phyloP scores from a whole-genome alignment of 2,888 invertebrate genomes.

The Xestia xanthographa region DNA sequence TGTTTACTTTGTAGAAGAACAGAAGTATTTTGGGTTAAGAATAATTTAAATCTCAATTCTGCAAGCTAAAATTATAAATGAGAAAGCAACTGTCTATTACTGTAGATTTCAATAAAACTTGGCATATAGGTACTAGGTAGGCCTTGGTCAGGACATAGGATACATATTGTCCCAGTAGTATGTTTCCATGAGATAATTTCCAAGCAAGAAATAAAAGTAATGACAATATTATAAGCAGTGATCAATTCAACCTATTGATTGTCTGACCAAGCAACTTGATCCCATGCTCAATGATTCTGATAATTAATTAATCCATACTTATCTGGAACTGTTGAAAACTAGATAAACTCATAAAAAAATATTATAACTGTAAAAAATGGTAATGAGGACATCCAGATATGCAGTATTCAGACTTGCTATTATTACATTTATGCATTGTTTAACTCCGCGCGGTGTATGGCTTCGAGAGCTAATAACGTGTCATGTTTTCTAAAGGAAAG shows the following conservation, averaged over 20 bases:
- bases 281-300: conserved; percentile 17
- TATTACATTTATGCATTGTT: conserved; percentile 7
- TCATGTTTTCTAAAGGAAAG: not conserved
- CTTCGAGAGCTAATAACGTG: conserved; percentile 24
- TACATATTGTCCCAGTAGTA: not conserved
- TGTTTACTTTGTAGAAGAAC: not conserved
- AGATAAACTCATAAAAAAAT: conserved; percentile 5
- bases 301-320: conserved; percentile 20
- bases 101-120: not conserved
- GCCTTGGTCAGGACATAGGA: not conserved
- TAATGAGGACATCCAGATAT: conserved; percentile 3
- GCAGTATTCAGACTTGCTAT: not conserved
- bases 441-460: conserved; percentile 28
- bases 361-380: not conserved
- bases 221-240: not conserved
- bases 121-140: not conserved
- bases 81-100: not conserved
- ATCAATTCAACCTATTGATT: conserved; percentile 5
- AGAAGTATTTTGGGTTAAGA: not conserved
- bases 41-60: not conserved
- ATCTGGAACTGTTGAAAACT: conserved; percentile 3
- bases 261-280: conserved; percentile 37
- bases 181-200: not conserved
- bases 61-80: not conserved
- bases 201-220: not conserved